Conservation (phyloP, 2,113 vertebrate species). For the Thymallus thymallus region DNA sequence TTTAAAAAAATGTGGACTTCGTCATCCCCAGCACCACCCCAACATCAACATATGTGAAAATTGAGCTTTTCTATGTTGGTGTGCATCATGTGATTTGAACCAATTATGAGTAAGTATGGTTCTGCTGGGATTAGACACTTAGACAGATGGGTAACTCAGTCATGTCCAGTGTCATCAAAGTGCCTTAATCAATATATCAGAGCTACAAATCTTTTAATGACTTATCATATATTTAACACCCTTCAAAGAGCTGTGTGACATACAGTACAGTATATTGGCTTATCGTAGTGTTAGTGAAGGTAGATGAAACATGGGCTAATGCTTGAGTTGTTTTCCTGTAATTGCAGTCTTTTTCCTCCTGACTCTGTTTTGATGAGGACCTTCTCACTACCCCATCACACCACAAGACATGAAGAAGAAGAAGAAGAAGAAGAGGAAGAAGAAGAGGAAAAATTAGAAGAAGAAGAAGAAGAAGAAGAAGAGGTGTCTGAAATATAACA, state of each 20-base stretch:
- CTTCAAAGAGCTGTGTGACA: background rate
- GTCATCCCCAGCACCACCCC: no score
- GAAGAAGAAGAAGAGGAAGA: slow-evolving; percentile 17
- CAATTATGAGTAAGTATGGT: no score
- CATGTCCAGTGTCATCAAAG: background rate
- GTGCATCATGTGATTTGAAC: no score
- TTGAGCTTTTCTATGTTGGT: no score
- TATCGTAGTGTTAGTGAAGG: background rate
- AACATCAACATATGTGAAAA: no score
- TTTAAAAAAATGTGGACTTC: no score
- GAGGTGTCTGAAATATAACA: slow-evolving; percentile 55
- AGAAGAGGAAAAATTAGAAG: slow-evolving; percentile 61
- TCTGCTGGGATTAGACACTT: background rate
- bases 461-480: slow-evolving; percentile 42
- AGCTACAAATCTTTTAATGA: slow-evolving; percentile 34
- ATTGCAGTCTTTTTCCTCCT: background rate
- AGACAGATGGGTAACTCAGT: background rate
- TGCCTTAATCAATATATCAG: slow-evolving; percentile 57
- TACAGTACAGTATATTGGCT: background rate
- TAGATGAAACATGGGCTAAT: background rate
- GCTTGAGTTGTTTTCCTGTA: background rate
- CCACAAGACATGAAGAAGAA: background rate
- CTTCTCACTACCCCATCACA: background rate
- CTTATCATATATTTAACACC: background rate
- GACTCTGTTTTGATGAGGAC: background rate